Evolutionary conservation across 2,888 invertebrate genomes (phyloP).

Genomic region (Lasioglossum villosulum): DNA sequence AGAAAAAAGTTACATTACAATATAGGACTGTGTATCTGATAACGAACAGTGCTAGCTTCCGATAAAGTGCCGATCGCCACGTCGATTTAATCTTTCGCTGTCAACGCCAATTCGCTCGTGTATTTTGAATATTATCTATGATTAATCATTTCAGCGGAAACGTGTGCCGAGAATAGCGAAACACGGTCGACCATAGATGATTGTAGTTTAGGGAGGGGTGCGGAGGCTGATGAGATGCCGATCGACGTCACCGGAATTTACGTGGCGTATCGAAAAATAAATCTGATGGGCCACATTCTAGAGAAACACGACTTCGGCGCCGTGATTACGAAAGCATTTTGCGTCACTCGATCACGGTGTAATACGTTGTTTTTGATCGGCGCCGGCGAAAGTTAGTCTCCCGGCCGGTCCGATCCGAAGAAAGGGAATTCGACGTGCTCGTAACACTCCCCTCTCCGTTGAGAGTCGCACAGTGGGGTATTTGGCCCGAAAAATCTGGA

Average conservation of each 20-base stretch:
- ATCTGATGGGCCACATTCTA: neutral
- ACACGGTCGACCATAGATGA: neutral
- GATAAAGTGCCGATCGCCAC: neutral
- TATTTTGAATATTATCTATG: neutral
- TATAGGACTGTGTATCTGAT: neutral
- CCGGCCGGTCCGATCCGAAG: constrained; percentile 8
- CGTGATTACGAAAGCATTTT: constrained; percentile 52
- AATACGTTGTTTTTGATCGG: constrained; percentile 42
- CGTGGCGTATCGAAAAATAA: neutral
- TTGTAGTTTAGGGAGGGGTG: neutral
- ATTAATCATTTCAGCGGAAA: neutral
- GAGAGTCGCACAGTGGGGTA: neutral
- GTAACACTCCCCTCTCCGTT: neutral
- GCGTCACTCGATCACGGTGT: constrained; percentile 48
- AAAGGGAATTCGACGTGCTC: constrained; percentile 21
- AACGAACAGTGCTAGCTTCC: neutral
- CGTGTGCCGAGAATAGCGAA: neutral
- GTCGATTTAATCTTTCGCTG: neutral
- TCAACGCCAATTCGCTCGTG: neutral
- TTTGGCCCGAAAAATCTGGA: no score
- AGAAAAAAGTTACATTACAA: neutral
- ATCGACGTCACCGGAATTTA: constrained; percentile 27
- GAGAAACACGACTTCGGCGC: constrained; percentile 10
- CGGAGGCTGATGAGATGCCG: neutral
- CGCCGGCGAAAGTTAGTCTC: constrained; percentile 49